phyloP scores from a whole-genome alignment of 2,113 vertebrate genomes.

The Natator depressus region DNA sequence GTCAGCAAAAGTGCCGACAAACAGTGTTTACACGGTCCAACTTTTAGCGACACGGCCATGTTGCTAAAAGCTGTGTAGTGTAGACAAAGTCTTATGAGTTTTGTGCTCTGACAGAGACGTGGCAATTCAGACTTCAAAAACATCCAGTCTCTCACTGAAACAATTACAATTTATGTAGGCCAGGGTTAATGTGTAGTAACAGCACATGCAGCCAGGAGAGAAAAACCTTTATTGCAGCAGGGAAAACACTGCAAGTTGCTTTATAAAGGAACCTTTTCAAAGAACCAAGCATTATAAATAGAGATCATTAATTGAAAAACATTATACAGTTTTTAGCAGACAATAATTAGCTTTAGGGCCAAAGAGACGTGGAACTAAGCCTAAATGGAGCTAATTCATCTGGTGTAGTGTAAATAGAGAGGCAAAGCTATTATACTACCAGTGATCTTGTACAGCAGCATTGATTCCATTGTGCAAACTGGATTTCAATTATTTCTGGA shows the following conservation, averaged over 20 bases:
- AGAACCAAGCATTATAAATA: not conserved
- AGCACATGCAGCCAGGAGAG: not conserved
- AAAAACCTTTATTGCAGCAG: not conserved
- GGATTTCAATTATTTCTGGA: not conserved
- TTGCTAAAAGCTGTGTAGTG: no score
- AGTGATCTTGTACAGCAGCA: fast-evolving
- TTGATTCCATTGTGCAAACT: not conserved
- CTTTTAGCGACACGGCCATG: no score
- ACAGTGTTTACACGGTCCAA: no score
- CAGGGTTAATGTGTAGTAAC: not conserved
- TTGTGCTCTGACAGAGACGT: not conserved
- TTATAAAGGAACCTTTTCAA: not conserved
- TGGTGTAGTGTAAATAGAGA: not conserved
- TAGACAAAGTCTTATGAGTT: not conserved
- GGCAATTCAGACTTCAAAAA: not conserved
- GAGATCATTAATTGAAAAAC: not conserved
- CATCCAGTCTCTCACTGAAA: not conserved
- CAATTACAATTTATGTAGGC: not conserved
- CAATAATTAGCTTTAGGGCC: fast-evolving
- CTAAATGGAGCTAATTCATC: fast-evolving
- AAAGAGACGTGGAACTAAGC: not conserved
- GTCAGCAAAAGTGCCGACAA: no score
- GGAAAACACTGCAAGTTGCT: not conserved
- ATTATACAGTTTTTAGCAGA: fast-evolving
- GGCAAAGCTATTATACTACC: fast-evolving